A percentile compares a stretch with the other conserved stretches of the same genome.
phyloP scores from a whole-genome alignment of 2,888 invertebrate genomes.

The Rhamphomyia laevipes region DNA sequence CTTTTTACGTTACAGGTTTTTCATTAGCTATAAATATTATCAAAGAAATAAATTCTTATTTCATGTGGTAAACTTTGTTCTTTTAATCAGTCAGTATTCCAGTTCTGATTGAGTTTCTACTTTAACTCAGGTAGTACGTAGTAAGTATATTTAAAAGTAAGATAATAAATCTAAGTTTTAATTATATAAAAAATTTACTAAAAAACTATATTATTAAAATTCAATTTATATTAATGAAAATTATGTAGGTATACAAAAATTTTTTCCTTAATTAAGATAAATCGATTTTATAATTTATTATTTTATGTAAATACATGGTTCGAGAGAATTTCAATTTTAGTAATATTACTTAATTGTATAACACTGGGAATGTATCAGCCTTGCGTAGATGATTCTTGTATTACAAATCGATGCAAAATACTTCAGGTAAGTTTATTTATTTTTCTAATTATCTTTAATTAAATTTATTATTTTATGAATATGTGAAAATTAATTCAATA shows the following conservation, averaged over 20 bases:
- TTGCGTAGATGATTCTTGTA: conserved; percentile 88
- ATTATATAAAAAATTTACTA: too few species aligned
- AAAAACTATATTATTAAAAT: neutral
- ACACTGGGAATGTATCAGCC: conserved; percentile 99
- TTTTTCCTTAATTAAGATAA: conserved; percentile 20
- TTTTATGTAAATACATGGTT: conserved; percentile 67
- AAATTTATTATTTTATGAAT: too few species aligned
- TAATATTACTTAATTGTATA: conserved; percentile 95
- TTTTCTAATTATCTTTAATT: neutral
- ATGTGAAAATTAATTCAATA: too few species aligned
- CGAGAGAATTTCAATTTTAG: conserved; percentile 96
- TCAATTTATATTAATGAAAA: neutral
- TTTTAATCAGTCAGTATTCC: too few species aligned
- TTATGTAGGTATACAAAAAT: neutral
- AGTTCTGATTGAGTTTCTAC: too few species aligned
- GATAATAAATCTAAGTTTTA: too few species aligned
- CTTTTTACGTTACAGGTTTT: too few species aligned
- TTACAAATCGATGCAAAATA: conserved; percentile 79
- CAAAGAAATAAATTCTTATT: too few species aligned
- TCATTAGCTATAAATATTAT: too few species aligned
- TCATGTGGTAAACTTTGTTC: too few species aligned
- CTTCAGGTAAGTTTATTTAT: conserved; percentile 57
- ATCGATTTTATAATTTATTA: conserved; percentile 7
- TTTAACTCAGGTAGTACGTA: too few species aligned
- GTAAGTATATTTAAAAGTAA: too few species aligned